Base-by-base conservation (phyloP, 2,888 invertebrate species). In the Macrosoma leucophasiata region DNA sequence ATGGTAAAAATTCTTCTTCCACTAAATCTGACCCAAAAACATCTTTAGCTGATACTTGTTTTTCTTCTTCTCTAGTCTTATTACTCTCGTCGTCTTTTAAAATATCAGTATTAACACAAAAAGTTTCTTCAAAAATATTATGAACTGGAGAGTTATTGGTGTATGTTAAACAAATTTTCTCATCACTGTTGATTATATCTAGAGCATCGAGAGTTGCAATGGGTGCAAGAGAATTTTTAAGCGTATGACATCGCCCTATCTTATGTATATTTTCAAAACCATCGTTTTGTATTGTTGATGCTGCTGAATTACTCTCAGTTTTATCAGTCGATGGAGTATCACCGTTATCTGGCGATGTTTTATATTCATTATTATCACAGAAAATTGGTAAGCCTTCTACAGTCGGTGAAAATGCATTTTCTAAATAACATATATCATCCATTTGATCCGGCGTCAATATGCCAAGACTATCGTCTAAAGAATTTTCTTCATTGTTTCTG, bases 381-480 rank as follows among this genome's bases (percentile, higher is more conserved):
- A 84, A 81, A 51, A 71, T 76, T 43, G 84, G 84, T 53, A 89
- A 72, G 52, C 89, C 88, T 61, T 90, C 90, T 44, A 87, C 88
- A 42, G 89, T 89, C 28, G 90, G 89, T 33, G 89, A 89, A 70
- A 89, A 86, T 45, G 88, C 84, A 57, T 87, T 87, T 55, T 88
- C 88, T 50, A 87, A 75, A 47, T 87, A 85, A 47, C 87, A 87
- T 46, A 88, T 87, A 55, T 88, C 89, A 57, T 92, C 91, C 93
- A 95, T 94, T 73, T 95, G 94, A 75, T 94, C 94, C 0, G 95
- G 94, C 6, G 95, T 94, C 42, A 96, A 79, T 54, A 95, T 95
- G 3, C 95, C 95, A 50, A 95, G 81, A 55, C 93, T 93, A 62
- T 95, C 94, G 58, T 94, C 94, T 52, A 93, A 88, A 2, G 94